phyloP scores from a whole-genome alignment of 92 coral and sea anemone species.

The Parazoanthus atlanticus region DNA sequence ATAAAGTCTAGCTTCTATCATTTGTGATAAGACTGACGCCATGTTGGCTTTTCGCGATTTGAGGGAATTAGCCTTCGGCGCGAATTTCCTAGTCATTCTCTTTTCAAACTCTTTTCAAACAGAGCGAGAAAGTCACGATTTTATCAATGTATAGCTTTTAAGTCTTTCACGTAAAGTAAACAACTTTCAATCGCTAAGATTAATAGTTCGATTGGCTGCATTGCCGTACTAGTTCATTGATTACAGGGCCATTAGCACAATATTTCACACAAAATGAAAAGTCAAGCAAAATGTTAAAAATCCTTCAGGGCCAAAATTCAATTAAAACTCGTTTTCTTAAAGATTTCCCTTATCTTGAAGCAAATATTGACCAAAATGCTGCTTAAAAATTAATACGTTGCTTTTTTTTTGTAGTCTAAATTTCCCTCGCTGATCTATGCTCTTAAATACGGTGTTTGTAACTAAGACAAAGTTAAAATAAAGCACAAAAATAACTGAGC shows the following conservation, averaged over 20 bases:
- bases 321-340: slow-evolving; percentile 15
- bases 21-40: slow-evolving; percentile 8
- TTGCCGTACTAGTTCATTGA: background rate
- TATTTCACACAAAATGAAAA: slow-evolving; percentile 16
- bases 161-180: slow-evolving; percentile 27
- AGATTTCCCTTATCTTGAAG: slow-evolving; percentile 39
- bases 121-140: slow-evolving; percentile 45
- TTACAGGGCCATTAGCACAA: slow-evolving; percentile 18
- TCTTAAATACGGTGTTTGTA: background rate
- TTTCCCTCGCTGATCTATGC: background rate
- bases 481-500: background rate
- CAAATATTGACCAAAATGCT: slow-evolving; percentile 27
- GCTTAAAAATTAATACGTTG: background rate
- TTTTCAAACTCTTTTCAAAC: slow-evolving; percentile 20
- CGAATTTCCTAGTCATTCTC: slow-evolving; percentile 5
- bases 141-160: slow-evolving; percentile 31
- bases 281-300: slow-evolving; percentile 17
- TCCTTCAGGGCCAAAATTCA: slow-evolving; percentile 42
- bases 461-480: background rate
- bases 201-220: slow-evolving; percentile 15
- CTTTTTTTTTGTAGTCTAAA: background rate
- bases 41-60: slow-evolving; percentile 26
- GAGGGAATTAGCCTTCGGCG: slow-evolving; percentile 27
- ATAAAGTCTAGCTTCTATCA: background rate
- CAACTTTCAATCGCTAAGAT: slow-evolving; percentile 29